Conservation (phyloP, 1,140 invertebrate species). For the Diachasma alloeum region DNA sequence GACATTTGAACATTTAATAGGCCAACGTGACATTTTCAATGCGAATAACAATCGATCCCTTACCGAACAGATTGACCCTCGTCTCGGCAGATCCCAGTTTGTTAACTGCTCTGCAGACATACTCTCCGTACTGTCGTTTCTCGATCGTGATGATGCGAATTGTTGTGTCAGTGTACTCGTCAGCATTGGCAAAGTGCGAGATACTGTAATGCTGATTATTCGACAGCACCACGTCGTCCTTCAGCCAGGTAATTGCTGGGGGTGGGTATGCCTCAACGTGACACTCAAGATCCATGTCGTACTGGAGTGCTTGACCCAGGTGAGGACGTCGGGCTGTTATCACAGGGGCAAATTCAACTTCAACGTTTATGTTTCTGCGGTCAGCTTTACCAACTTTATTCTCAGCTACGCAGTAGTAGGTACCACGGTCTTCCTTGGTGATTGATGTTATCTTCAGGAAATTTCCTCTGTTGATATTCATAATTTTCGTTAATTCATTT, state of each 20-base stretch:
- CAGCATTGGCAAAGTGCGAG: constrained; percentile 87
- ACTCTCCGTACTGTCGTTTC: constrained; percentile 87
- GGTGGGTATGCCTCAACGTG: constrained; percentile 92
- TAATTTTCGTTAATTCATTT: not conserved
- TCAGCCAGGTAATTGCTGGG: constrained; percentile 87
- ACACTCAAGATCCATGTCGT: constrained; percentile 92
- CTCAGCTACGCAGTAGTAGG: constrained; percentile 93
- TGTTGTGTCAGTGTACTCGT: constrained; percentile 90
- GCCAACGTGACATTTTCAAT: constrained; percentile 1
- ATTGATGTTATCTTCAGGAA: constrained; percentile 81
- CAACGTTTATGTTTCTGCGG: constrained; percentile 85
- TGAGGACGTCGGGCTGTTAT: constrained; percentile 82
- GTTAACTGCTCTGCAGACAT: constrained; percentile 87
- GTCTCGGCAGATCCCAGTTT: constrained; percentile 84
- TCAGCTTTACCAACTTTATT: constrained; percentile 88
- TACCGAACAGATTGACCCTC: constrained; percentile 84
- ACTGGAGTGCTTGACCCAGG: constrained; percentile 87
- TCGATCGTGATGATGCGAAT: constrained; percentile 89
- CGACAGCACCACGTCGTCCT: constrained; percentile 79
- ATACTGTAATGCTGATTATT: constrained; percentile 92
- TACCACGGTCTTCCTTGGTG: constrained; percentile 89
- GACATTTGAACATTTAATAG: not conserved
- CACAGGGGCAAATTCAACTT: constrained; percentile 88
- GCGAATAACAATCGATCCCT: constrained; percentile 46
- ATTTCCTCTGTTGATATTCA: constrained; percentile 74